These are phyloP conservation scores for Athalia circularis DNA, from an alignment of 2,888 invertebrate genomes.

Conservation along the genomic window DNA sequence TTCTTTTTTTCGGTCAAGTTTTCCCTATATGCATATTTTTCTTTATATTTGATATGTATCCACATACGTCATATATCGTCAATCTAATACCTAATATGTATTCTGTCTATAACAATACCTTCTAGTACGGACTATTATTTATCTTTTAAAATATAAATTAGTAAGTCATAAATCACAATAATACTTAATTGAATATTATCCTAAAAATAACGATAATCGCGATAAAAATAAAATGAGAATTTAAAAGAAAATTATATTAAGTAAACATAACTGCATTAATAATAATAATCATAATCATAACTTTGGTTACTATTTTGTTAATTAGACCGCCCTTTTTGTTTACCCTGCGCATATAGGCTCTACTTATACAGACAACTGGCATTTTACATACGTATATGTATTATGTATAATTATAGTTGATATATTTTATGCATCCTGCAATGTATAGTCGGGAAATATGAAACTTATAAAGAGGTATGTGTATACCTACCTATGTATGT, in stretches of 20 bases:
- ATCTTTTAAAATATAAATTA: conserved; percentile 50
- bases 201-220: background rate
- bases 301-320: conserved; percentile 64
- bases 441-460: conserved; percentile 29
- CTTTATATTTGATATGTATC: conserved; percentile 36
- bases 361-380: conserved; percentile 33
- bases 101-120: conserved; percentile 19
- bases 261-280: background rate
- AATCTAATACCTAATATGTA: background rate
- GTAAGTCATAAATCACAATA: conserved; percentile 64
- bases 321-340: conserved; percentile 42
- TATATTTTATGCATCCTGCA: conserved; percentile 5
- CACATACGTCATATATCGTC: conserved; percentile 37
- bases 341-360: conserved; percentile 39
- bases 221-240: background rate
- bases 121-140: conserved; percentile 33
- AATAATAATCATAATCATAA: conserved; percentile 48
- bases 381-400: conserved; percentile 13
- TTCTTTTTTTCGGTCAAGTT: too few species aligned
- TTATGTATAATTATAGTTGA: conserved; percentile 17
- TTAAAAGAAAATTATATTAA: background rate
- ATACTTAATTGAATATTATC: conserved; percentile 55
- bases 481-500: background rate
- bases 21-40: background rate
- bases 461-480: conserved; percentile 1